Evolutionary conservation across 1,140 invertebrate species (phyloP), one percentile per base, ranked within the genome.

Genomic region (Drosophila melanica): DNA sequence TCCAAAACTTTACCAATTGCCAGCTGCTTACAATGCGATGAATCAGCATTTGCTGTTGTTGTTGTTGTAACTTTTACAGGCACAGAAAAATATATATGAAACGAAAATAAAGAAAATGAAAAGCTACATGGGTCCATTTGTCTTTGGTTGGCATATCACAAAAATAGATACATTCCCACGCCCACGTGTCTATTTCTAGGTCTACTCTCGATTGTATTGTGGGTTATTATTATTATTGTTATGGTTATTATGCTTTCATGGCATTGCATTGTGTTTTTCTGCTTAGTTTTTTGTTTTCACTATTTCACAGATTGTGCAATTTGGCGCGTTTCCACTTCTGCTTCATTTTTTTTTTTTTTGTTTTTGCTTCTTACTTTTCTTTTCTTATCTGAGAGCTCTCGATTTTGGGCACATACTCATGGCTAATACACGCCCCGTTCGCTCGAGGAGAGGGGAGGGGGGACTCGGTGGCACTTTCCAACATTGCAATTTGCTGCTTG

Each of bases 101-200:
- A 54, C 18, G 14, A 27, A 33, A 14, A 50, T 12, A 39, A 37
- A 39, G 50, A 41, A 33, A 60, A 39, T 48, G 30, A 20, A 66
- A 75, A 66, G 64, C 59, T 80, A 50, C 62, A 77, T 71, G 66
- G 63, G 37, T 4, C 44, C 18, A 58, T 58, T 42, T 37, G 35
- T 37, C 33, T 44, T 11, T 47, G 16, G 58, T 30, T 37, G 50
- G 60, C 50, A 64, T 67, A 70, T 62, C 66, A 66, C 77, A 82
- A 65, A 84, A 84, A 87, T 89, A 87, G 82, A 89, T 74, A 70
- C 42, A 81, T 77, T 85, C 82, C 84, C 82, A 87, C 82, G 82
- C 82, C 84, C 82, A 87, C 84, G 76, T 89, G 76, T 89, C 82
- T 87, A 87, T 87, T 87, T 87, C 82, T 86, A 87, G 82, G 81